These are phyloP conservation scores for Tapera naevia DNA, from an alignment of 2,797 vertebrate species.

Conservation along the genomic window DNA sequence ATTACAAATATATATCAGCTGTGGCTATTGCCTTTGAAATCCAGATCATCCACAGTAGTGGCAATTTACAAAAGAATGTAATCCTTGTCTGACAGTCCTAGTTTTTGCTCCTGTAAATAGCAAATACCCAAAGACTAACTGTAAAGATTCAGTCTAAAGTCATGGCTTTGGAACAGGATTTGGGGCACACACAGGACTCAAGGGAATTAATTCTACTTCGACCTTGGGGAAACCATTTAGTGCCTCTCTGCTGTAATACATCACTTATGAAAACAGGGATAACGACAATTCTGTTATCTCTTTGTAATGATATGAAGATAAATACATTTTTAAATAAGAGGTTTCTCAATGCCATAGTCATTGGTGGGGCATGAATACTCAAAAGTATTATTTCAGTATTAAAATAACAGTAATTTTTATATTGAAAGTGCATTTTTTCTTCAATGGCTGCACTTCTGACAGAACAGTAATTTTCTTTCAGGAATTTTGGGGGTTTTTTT, in stretches of 20 bases:
- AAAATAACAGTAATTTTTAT: background rate
- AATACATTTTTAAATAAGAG: background rate
- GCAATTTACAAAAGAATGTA: background rate
- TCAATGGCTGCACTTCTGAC: background rate
- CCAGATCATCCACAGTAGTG: background rate
- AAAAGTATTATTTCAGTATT: background rate
- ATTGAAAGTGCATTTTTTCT: background rate
- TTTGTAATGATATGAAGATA: background rate
- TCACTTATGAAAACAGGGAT: background rate
- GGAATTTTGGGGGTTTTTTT: background rate
- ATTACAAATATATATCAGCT: background rate
- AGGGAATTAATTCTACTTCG: background rate
- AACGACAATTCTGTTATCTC: background rate
- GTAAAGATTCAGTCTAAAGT: background rate
- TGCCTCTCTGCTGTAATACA: background rate
- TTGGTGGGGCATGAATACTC: fast-evolving
- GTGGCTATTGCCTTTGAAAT: background rate
- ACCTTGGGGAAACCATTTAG: background rate
- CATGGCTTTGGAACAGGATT: background rate
- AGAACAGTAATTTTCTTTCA: background rate
- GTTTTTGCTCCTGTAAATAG: background rate
- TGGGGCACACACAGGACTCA: background rate
- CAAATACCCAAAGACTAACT: background rate
- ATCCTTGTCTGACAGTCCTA: background rate
- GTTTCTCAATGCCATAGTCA: background rate